Conservation (phyloP, 1,140 invertebrate genomes). For the Aphis craccivora region DNA sequence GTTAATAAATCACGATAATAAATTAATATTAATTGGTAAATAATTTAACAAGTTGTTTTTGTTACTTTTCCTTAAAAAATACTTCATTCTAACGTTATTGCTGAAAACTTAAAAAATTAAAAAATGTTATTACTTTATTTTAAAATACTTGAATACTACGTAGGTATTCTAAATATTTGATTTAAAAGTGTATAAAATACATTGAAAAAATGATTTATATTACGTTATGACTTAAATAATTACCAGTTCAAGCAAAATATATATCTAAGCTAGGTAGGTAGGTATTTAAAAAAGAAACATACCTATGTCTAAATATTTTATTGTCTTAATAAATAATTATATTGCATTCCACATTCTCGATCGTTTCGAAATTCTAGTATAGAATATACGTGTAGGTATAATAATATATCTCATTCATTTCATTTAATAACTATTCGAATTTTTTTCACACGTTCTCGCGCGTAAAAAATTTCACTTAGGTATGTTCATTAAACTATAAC, state of each 20-base stretch:
- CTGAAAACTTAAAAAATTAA: too few relatives aligned
- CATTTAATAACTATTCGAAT: not conserved
- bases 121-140: not conserved
- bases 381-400: not conserved
- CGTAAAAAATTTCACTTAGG: constrained; percentile 1
- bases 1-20: not conserved
- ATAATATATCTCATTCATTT: not conserved
- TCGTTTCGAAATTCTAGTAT: not conserved
- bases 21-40: not conserved
- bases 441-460: not conserved
- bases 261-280: not conserved
- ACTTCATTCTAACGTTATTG: not conserved
- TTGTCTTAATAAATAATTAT: constrained; percentile 9
- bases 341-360: not conserved
- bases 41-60: not conserved
- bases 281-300: not conserved
- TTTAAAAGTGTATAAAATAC: not conserved
- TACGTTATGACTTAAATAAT: not conserved
- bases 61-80: not conserved
- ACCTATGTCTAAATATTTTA: not conserved
- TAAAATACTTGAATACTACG: not conserved
- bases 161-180: not conserved
- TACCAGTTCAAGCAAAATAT: not conserved
- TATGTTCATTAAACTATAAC: not conserved
- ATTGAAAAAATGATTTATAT: not conserved